These are phyloP conservation scores for Coendou prehensilis DNA, from an alignment of 2,797 vertebrate species.

Conservation along the genomic window DNA sequence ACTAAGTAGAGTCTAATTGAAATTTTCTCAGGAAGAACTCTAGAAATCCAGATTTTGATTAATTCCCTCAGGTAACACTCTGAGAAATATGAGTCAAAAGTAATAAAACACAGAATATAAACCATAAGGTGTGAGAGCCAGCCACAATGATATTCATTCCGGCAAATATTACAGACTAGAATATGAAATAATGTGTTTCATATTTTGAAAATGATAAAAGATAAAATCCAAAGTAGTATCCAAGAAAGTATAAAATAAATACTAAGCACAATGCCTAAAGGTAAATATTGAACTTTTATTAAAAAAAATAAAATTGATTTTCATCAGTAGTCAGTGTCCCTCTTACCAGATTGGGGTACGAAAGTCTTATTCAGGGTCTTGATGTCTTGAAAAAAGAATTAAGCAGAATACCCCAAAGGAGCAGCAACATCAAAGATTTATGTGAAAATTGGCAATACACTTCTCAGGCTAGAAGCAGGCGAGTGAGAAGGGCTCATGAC, in stretches of 20 bases:
- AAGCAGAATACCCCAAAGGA: neutral
- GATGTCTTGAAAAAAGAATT: neutral
- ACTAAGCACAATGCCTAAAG: neutral
- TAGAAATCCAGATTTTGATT: neutral
- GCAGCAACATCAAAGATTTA: neutral
- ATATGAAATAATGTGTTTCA: neutral
- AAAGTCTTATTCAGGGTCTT: neutral
- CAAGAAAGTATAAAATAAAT: neutral
- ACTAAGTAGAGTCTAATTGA: neutral
- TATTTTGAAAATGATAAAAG: neutral
- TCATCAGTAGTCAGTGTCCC: neutral
- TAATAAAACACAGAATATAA: neutral
- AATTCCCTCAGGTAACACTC: neutral
- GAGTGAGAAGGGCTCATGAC: neutral
- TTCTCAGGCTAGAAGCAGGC: neutral
- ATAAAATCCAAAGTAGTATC: neutral
- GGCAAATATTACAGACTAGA: neutral
- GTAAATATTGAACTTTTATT: neutral
- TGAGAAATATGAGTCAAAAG: neutral
- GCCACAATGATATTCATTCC: neutral
- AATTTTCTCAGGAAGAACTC: neutral
- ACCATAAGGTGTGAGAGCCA: too few species aligned
- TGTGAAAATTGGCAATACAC: neutral
- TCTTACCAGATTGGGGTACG: neutral
- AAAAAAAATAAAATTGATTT: neutral